Percentiles rank a stretch among this genome's conserved stretches.
These are phyloP conservation scores for Anthoptus insignis DNA, from an alignment of 2,888 invertebrate species.

Conservation along the genomic window DNA sequence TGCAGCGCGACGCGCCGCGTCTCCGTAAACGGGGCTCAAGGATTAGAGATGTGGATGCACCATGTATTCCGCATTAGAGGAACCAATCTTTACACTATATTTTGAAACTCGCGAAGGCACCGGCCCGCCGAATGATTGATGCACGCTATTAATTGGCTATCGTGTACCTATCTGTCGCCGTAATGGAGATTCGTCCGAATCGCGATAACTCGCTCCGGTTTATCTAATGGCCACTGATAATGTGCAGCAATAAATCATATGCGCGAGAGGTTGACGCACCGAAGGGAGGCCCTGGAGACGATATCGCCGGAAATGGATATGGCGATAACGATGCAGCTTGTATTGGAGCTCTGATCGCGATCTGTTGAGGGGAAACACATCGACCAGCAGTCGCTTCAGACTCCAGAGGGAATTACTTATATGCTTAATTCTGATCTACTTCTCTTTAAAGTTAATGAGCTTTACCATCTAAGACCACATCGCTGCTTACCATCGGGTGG, in stretches of 20 bases:
- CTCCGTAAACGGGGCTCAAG: too few species aligned
- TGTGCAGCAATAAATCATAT: conserved; percentile 68
- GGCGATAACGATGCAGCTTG: conserved; percentile 67
- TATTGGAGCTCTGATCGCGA: conserved; percentile 31
- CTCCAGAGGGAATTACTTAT: too few species aligned
- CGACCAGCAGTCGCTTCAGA: too few species aligned
- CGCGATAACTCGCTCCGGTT: conserved; percentile 59
- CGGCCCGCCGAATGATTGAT: conserved; percentile 63
- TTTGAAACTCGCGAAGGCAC: conserved; percentile 15
- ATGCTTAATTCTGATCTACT: too few species aligned
- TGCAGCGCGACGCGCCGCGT: too few species aligned
- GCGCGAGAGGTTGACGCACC: conserved; percentile 57
- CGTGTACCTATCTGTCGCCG: conserved; percentile 46
- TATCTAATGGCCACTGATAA: conserved; percentile 64
- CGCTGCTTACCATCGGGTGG: too few species aligned
- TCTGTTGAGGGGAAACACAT: not conserved
- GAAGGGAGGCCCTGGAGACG: conserved; percentile 54
- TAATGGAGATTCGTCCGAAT: conserved; percentile 56
- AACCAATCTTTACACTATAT: not conserved
- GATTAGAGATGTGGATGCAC: too few species aligned
- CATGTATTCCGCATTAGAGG: too few species aligned
- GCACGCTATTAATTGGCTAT: conserved; percentile 58
- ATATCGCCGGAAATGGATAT: conserved; percentile 72
- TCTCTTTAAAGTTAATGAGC: too few species aligned
- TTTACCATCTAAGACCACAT: too few species aligned